Evolutionary conservation across 2,113 vertebrate genomes (phyloP).

Genomic region (Trichomycterus rosablanca): DNA sequence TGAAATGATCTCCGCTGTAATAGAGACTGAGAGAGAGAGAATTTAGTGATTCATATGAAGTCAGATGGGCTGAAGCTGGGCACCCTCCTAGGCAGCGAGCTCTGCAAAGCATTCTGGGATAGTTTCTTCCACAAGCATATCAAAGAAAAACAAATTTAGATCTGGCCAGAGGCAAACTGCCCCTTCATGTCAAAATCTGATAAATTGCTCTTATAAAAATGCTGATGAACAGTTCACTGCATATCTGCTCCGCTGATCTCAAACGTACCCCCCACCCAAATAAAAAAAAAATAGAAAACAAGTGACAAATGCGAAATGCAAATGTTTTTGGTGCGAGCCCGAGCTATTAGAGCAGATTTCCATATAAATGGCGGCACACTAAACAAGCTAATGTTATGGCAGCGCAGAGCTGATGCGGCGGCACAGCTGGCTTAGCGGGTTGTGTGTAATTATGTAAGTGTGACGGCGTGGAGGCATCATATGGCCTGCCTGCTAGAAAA

Average conservation of each 20-base stretch:
- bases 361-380: conserved; percentile 31
- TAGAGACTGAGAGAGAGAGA: too few relatives aligned
- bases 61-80: too few relatives aligned
- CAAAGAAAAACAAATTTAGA: too few relatives aligned
- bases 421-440: conserved; percentile 15
- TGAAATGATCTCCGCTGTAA: too few relatives aligned
- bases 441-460: conserved; percentile 17
- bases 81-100: not conserved
- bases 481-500: conserved; percentile 14
- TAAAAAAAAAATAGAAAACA: not conserved
- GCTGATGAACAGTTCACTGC: not conserved
- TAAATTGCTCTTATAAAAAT: not conserved
- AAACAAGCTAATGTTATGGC: conserved; percentile 25
- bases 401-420: conserved; percentile 12
- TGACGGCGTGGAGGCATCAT: not conserved
- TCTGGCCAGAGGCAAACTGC: too few relatives aligned
- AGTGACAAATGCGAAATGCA: not conserved
- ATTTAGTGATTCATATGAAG: too few relatives aligned
- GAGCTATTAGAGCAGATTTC: conserved; percentile 27
- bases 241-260: not conserved
- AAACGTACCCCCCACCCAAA: too few relatives aligned
- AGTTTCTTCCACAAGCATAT: not conserved
- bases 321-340: not conserved
- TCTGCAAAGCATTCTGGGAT: not conserved
- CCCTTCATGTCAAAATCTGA: too few relatives aligned